Evolutionary conservation across 2,888 invertebrate genomes (phyloP).

Genomic region (Anoplius nigerrimus): DNA sequence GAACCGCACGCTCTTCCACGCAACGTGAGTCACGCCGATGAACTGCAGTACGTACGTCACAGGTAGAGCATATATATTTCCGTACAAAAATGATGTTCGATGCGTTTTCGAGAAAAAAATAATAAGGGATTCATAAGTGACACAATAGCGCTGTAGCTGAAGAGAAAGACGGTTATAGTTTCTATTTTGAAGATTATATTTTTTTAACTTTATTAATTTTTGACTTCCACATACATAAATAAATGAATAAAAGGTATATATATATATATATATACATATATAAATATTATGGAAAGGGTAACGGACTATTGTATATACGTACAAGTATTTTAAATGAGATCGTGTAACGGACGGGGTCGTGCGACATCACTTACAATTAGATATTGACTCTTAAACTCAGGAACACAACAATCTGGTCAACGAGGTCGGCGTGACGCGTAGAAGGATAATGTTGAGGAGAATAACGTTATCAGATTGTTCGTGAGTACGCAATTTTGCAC

Average conservation of each 20-base stretch:
- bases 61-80: conserved; percentile 43
- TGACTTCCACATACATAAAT: conserved; percentile 55
- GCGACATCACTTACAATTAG: background rate
- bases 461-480: conserved; percentile 3
- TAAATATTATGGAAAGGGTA: conserved; percentile 35
- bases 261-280: conserved; percentile 23
- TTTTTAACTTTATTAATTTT: conserved; percentile 66
- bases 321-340: conserved; percentile 29
- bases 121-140: conserved; percentile 43
- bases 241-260: conserved; percentile 17
- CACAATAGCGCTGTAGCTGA: conserved; percentile 57
- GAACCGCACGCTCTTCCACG: conserved; percentile 19
- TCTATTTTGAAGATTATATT: conserved; percentile 67
- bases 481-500: conserved; percentile 19
- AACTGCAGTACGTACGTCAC: conserved; percentile 33
- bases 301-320: conserved; percentile 42
- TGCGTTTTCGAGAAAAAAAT: conserved; percentile 37
- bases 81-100: conserved; percentile 55
- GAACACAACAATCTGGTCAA: background rate
- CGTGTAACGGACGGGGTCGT: conserved; percentile 42
- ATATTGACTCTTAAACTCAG: background rate
- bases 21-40: conserved; percentile 25
- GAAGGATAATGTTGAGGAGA: background rate
- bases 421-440: background rate
- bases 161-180: conserved; percentile 64